A percentile compares a stretch with the other conserved stretches of the same genome.
phyloP scores from a whole-genome alignment of 2,797 vertebrate species.

The Enteromius trimaculatus region DNA sequence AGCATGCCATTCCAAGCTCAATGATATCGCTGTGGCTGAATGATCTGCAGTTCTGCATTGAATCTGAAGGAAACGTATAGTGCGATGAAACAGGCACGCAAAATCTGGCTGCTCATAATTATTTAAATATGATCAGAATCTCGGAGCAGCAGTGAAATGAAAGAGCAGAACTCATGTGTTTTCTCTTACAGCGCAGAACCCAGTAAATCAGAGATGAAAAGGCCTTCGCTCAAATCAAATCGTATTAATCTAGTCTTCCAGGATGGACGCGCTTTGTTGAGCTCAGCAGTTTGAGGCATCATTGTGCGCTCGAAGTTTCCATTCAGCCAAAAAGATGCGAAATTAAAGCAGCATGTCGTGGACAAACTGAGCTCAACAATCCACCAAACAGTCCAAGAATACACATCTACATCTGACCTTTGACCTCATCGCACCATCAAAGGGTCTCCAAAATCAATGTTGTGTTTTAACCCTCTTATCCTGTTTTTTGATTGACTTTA shows the following conservation, averaged over 20 bases:
- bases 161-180: slow-evolving; percentile 82
- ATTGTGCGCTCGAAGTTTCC: slow-evolving; percentile 34
- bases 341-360: slow-evolving; percentile 35
- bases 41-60: neutral
- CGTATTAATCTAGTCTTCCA: slow-evolving; percentile 74
- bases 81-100: slow-evolving; percentile 23
- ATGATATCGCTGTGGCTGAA: neutral
- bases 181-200: slow-evolving; percentile 79
- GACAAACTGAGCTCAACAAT: slow-evolving; percentile 11
- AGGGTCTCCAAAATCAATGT: neutral
- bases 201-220: slow-evolving; percentile 90
- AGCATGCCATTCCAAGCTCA: too few relatives aligned
- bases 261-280: slow-evolving; percentile 18
- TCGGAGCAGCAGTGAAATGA: slow-evolving; percentile 76
- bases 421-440: slow-evolving; percentile 5
- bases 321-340: slow-evolving; percentile 25
- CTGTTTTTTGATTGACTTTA: neutral
- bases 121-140: slow-evolving; percentile 52
- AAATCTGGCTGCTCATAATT: slow-evolving; percentile 43
- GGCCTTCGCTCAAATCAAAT: slow-evolving; percentile 86
- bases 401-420: slow-evolving; percentile 25
- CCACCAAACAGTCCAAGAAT: neutral
- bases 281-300: slow-evolving; percentile 18
- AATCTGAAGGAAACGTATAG: neutral
- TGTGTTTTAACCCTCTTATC: neutral